Evolutionary conservation across 2,888 invertebrate species (phyloP), one percentile per base, ranked within the genome.

Genomic region (Diachrysia chrysitis): DNA sequence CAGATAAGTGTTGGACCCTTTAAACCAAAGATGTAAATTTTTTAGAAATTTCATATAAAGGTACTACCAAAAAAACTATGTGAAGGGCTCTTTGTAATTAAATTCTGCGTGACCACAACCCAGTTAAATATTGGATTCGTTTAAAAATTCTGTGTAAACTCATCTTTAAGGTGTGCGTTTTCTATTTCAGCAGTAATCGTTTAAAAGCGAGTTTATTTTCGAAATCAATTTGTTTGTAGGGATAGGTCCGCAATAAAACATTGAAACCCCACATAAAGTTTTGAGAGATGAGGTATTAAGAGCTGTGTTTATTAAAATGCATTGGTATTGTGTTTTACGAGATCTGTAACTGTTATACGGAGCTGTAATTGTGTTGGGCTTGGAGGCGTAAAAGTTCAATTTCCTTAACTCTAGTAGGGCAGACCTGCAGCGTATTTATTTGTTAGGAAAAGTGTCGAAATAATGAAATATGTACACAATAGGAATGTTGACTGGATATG

Each of bases 221-320:
- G 0, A 42, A 42, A n/a, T 42, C 42, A 42, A 42, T 42, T 42
- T 42, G 7, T n/a, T 42, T 42, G 42, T 42, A n/a, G 42, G 42
- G 42, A 42, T 42, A 42, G 42, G 42, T n/a, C 1, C n/a, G 42
- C 7, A 5, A 42, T 42, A 42, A 42, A 42, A 42, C 42, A 42
- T 42, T 42, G n/a, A n/a, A n/a, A 42, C 42, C n/a, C 7, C 6
- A 42, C 42, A 42, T 42, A 42, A 42, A 42, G 42, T n/a, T 42
- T 42, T n/a, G 42, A 42, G 42, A 42, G 42, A 42, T 42, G 42
- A 42, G 42, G n/a, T 42, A 42, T 42, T 42, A 42, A 42, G 42
- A 42, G 42, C 42, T 42, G n/a, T 42, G 42, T 42, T 42, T 42
- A 42, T n/a, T 42, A 42, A n/a, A 42, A 42, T 42, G 42, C 42